A percentile compares a stretch with the other conserved stretches of the same genome.
Evolutionary conservation across 1,140 invertebrate species (phyloP).

Genomic region (Babylonia areolata): DNA sequence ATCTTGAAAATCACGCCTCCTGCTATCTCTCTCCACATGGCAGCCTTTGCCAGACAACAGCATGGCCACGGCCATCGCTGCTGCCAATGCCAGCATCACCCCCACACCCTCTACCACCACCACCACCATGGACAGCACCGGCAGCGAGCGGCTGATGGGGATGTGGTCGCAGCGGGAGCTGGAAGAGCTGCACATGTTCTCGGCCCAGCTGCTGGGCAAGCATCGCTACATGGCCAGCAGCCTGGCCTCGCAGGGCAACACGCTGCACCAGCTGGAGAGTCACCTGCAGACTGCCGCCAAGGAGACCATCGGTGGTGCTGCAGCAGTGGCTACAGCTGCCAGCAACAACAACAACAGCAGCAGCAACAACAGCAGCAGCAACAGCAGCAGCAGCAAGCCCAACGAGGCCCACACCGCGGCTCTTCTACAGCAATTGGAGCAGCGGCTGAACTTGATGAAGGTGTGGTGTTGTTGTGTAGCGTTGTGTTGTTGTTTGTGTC

Average conservation of each 20-base stretch:
- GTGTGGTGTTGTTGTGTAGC: not conserved
- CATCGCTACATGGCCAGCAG: constrained; percentile 36
- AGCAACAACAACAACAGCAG: not conserved
- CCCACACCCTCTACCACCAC: not conserved
- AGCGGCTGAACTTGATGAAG: constrained; percentile 2
- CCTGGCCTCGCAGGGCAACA: constrained; percentile 38
- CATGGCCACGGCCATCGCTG: too few species aligned
- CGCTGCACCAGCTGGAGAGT: constrained; percentile 33
- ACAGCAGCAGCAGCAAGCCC: not conserved
- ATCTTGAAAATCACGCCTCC: too few species aligned
- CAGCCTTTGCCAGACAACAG: not conserved
- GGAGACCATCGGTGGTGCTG: too few species aligned
- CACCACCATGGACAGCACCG: not conserved
- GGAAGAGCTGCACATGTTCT: constrained; percentile 41
- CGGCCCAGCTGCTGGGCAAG: constrained; percentile 45
- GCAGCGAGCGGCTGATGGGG: constrained; percentile 6
- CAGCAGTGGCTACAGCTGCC: too few species aligned
- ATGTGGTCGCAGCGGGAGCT: constrained; percentile 28
- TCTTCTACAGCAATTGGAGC: constrained; percentile 15
- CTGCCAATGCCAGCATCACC: too few species aligned
- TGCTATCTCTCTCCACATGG: not conserved
- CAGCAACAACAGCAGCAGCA: not conserved
- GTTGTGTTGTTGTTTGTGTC: too few species aligned
- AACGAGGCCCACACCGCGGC: constrained; percentile 17
- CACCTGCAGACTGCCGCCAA: constrained; percentile 16